Percentiles rank a stretch among this genome's conserved stretches.
These are phyloP conservation scores for Helogale parvula DNA, from an alignment of 2,113 vertebrate species.

Conservation along the genomic window DNA sequence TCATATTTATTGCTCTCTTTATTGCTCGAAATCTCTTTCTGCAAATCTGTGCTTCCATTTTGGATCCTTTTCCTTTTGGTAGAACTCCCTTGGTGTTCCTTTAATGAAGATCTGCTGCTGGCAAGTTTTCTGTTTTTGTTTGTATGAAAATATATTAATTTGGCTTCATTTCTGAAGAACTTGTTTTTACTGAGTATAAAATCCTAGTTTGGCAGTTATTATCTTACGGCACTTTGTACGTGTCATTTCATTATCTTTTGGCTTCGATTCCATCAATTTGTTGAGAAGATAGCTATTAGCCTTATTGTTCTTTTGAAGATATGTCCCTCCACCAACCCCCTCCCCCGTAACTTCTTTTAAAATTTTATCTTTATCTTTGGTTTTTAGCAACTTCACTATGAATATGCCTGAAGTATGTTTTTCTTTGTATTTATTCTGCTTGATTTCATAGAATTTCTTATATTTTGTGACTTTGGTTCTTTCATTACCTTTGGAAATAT, in stretches of 20 bases:
- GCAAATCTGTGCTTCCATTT: background rate
- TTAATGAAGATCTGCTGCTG: background rate
- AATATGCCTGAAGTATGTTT: background rate
- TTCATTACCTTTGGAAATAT: background rate
- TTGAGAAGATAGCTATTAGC: background rate
- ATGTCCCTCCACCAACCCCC: background rate
- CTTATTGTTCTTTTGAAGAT: background rate
- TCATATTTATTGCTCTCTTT: background rate
- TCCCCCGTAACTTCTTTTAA: background rate
- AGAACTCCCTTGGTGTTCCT: background rate
- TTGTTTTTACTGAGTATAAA: background rate
- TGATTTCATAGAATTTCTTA: background rate
- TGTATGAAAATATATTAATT: background rate
- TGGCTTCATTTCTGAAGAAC: background rate
- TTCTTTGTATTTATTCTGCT: background rate
- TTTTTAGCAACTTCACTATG: background rate
- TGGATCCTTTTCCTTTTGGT: background rate
- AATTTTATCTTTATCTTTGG: background rate
- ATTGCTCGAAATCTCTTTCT: background rate
- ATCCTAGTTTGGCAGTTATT: background rate
- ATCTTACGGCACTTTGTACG: background rate
- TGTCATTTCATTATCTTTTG: background rate
- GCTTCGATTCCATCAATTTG: background rate
- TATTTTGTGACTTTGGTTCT: background rate
- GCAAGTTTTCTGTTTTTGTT: background rate